Evolutionary conservation across 2,113 vertebrate genomes (phyloP).

Genomic region (Nicator chloris): DNA sequence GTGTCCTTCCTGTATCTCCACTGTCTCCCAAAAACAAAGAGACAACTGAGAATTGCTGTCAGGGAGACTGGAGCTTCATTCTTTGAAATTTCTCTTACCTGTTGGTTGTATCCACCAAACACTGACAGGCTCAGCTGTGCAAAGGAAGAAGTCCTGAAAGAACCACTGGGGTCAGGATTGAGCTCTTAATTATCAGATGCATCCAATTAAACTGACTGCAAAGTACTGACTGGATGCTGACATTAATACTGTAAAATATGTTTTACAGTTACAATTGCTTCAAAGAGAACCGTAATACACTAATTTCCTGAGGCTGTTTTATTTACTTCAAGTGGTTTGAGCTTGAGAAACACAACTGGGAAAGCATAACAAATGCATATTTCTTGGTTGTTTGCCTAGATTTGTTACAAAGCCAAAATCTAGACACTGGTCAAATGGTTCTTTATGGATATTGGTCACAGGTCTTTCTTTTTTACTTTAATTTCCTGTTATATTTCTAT

Average conservation of each 20-base stretch:
- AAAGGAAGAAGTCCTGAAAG: neutral
- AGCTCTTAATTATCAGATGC: neutral
- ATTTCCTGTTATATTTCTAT: conserved; percentile 51
- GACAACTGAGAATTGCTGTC: neutral
- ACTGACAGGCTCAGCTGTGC: neutral
- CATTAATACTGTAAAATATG: neutral
- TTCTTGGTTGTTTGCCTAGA: conserved; percentile 39
- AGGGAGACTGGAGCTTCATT: neutral
- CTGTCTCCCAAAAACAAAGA: neutral
- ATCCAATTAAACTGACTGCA: neutral
- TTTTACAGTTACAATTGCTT: neutral
- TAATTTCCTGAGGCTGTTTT: neutral
- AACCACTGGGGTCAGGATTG: neutral
- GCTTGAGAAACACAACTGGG: neutral
- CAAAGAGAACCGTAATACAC: neutral
- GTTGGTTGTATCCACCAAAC: neutral
- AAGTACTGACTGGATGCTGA: neutral
- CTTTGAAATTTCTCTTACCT: neutral
- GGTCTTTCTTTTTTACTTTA: conserved; percentile 19
- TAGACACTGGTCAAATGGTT: conserved; percentile 32
- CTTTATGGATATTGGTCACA: conserved; percentile 26
- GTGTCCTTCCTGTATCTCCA: neutral
- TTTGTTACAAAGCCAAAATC: conserved; percentile 19
- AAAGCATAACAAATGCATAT: conserved; percentile 9
- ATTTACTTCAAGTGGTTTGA: conserved; percentile 19